Base-by-base conservation (phyloP, 2,888 invertebrate species). In the Bugula neritina region DNA sequence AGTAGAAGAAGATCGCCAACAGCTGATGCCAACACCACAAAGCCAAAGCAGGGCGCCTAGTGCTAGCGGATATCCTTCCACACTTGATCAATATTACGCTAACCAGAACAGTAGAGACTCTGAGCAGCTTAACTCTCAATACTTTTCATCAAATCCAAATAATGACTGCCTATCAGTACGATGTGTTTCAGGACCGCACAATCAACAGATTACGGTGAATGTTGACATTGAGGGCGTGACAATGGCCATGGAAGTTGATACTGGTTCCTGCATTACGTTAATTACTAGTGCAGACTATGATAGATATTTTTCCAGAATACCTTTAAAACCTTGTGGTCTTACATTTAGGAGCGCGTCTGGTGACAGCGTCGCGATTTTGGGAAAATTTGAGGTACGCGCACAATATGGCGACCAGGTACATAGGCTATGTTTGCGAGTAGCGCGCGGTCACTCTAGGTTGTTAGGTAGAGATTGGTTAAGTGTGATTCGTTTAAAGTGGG, bases 211-310 rank as follows among this genome's bases (percentile, higher is more conserved):
- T n/a, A 25, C 25, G 10, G 13, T n/a, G 5, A 5, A 57, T n/a
- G 25, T 57, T 17, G 13, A 5, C 25, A 74, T 25, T 73, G 73
- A 54, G 71, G 72, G 35, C 69, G 69, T 31, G 71, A 55, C 58
- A 54, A 69, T 73, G 71, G 1, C 72, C 69, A 29, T n/a, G 63
- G 34, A 69, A 69, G 10, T 69, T 21, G 69, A 25, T 27, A 69
- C 69, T 34, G 69, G 31, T 17, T 29, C n/a, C 31, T 5, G 17
- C 17, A 34, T 25, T 69, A 34, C 69, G 5, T 13, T 69, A 5
- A 69, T 69, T 29, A 13, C 31, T 69, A 23, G 31, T 29, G 13
- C 21, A 21, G 35, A 21, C 21, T 69, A 69, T 34, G 35, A 69
- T 21, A 25, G 23, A n/a, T 17, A 31, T 5, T 69, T 69, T 34